Evolutionary conservation across 2,113 vertebrate species (phyloP), one percentile per base, ranked within the genome.

Genomic region (Alethe diademata): DNA sequence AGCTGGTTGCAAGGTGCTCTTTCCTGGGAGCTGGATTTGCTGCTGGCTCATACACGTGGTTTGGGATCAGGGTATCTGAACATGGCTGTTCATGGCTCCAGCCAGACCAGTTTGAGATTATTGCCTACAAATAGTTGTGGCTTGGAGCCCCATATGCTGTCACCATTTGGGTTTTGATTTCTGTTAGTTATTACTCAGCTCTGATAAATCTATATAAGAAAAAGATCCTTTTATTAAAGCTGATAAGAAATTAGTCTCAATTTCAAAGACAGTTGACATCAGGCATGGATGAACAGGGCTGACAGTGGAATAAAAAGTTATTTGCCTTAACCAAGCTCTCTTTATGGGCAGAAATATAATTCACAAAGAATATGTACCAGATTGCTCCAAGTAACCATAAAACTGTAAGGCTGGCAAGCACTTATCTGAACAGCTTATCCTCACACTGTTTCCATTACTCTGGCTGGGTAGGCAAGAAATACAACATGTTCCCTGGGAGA

Each of bases 371-470:
- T 65, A 74, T 0, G 2, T 18, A 88, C 54, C 67, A 91, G 43
- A 92, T 67, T 94, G 28, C 51, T 91, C 42, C 20, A 36, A 92
- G 53, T 38, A 70, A 78, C 69, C 65, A 36, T 71, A 31, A 95
- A 62, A 84, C 40, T 71, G 45, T 40, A 20, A 23, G 47, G 56
- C 57, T 96, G 94, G 91, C 72, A 93, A 92, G 38, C 43, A 48
- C 56, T 95, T 90, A 76, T 54, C 75, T 76, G 58, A 86, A 66
- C 67, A 88, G 79, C 75, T 92, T 90, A 83, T 90, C 79, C 88
- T 92, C 67, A 91, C 40, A 20, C 65, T 70, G 65, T 88, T 96
- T 80, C 86, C 61, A 86, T 88, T 93, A 48, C 54, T 83, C 47
- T 75, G 12, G 4, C 66, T 93, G 83, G 83, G 64, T 78, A 71